These are phyloP conservation scores for Ardeotis arabs DNA, from an alignment of 2,113 vertebrate genomes.

Conservation along the genomic window DNA sequence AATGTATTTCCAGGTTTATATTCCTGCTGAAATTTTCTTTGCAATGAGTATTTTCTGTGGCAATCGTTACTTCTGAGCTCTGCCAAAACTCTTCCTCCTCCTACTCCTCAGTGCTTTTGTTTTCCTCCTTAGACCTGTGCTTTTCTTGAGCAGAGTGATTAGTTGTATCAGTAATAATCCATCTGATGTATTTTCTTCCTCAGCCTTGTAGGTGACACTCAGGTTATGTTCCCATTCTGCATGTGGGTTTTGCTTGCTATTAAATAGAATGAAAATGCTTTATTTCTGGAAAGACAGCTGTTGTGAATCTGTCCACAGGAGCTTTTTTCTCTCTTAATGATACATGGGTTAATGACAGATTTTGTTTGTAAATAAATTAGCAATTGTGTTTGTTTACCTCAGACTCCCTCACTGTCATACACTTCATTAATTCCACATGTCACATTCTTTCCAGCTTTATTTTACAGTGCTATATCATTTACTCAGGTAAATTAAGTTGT, in stretches of 20 bases:
- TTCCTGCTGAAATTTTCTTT: not conserved
- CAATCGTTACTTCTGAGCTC: not conserved
- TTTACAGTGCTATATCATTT: slow-evolving; percentile 50
- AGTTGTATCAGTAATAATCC: not conserved
- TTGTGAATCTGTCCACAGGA: not conserved
- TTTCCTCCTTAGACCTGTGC: not conserved
- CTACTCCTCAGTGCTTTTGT: not conserved
- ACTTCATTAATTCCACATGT: slow-evolving; percentile 8
- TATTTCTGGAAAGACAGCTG: not conserved
- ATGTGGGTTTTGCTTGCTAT: not conserved
- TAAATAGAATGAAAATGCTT: not conserved
- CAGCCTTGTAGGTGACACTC: not conserved
- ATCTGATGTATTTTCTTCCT: not conserved
- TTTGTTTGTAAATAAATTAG: not conserved
- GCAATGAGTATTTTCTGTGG: not conserved
- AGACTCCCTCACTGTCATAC: not conserved
- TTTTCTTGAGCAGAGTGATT: not conserved
- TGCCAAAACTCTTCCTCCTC: not conserved
- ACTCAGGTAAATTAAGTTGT: slow-evolving; percentile 35
- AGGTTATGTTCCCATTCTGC: not conserved
- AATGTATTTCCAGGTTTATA: not conserved
- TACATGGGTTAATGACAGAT: not conserved
- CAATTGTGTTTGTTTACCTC: not conserved
- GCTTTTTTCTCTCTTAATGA: not conserved
- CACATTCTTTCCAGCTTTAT: not conserved